Evolutionary conservation across 2,888 invertebrate species (phyloP), one percentile per base, ranked within the genome.

Genomic region (Yponomeuta plumbellus): DNA sequence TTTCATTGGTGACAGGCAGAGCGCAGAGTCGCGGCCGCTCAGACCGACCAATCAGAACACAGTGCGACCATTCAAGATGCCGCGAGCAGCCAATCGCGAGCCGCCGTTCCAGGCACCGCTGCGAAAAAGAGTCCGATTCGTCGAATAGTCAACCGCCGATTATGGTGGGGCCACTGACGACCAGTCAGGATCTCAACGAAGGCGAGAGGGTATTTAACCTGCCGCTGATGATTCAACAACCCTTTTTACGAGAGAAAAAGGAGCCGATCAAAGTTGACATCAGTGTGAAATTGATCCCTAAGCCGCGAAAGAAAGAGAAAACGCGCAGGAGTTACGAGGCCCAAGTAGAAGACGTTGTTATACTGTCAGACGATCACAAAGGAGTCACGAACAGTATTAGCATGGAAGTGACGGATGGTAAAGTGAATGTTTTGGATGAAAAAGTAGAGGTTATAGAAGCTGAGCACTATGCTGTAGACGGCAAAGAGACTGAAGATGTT

Each of bases 251-350:
- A 67, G 92, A 91, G 91, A 92, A 92, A 92, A 93, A 93, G 92
- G 94, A 93, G 86, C 95, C 95, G 66, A 94, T 95, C 74, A 95
- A 95, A 92, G 94, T 95, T 86, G 95, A 95, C 81, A 94, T 95
- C 77, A 95, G 94, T 83, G 94, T 95, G 70, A 94, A 95, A 83
- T 89, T 95, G 81, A 93, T 95, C 83, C 94, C 95, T 71, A 94
- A 94, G 68, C 81, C 88, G 64, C 84, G 84, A 66, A 91, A 88
- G 72, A 88, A 83, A 72, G 91, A 91, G 64, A 88, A 80, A 71
- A 89, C 85, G 72, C 83, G 78, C 73, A 67, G 64, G 65, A 61
- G 44, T 21, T 78, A 83, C 52, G 83, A 80, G 66, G 76, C 76
- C 44, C 80, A 84, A 64, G 75, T 84, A 64, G 83, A 88, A 67